Evolutionary conservation across 1,140 invertebrate genomes (phyloP), one percentile per base, ranked within the genome.

Genomic region (Calephelis nemesis): DNA sequence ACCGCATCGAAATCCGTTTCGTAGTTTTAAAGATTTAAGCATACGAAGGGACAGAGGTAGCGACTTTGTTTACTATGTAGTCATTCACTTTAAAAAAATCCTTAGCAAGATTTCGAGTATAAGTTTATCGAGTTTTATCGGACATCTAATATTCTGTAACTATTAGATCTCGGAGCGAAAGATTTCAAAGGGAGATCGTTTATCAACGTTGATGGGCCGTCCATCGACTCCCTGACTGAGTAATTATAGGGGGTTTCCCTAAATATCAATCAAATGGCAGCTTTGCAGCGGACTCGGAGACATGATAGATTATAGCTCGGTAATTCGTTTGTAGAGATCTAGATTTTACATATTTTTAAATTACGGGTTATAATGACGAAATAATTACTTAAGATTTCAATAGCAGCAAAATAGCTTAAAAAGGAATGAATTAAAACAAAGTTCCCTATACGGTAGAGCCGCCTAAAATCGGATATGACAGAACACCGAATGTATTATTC

Each of bases 241-340:
- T 58, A 58, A 58, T 58, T 58, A 58, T 58, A 58, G 52, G 52
- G 52, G 52, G 52, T 58, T 39, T 15, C 52, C 52, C 52, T 58
- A 58, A 58, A 58, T 58, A 58, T 58, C 52, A 58, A 58, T 58
- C 52, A 58, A 58, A 39, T 39, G 19, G 19, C 52, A 58, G 19
- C 52, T 58, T 58, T 58, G 52, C 30, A 58, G 52, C 52, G 4
- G 52, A 58, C 8, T 58, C 19, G 19, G 19, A 5, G 9, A 39
- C 52, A 58, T 54, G 50, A 54, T 54, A 54, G 19, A 54, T 54
- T 1, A 10, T 54, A 54, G 15, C 10, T 1, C 7, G 50, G 15
- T 30, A 30, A 54, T 54, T 54, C 15, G 50, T 19, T 54, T 15
- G 19, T 5, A 58, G 19, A 58, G 30, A 30, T 54, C 8, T 30